A percentile compares a stretch with the other conserved stretches of the same genome.
Evolutionary conservation across 2,888 invertebrate species (phyloP).

Genomic region (Leptogaster cylindrica): DNA sequence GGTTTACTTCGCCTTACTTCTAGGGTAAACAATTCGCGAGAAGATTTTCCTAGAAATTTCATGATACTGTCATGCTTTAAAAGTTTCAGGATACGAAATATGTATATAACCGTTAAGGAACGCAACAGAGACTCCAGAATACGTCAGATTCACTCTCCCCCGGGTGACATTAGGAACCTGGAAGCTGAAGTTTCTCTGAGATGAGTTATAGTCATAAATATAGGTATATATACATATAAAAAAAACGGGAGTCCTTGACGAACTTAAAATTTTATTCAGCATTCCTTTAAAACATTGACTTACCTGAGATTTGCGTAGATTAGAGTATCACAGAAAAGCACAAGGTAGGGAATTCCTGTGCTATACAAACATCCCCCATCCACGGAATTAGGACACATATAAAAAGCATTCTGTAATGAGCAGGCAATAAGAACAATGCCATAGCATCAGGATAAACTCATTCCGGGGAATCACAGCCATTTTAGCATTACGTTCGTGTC

Average conservation of each 20-base stretch:
- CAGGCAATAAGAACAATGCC: background rate
- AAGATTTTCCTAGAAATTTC: constrained; percentile 29
- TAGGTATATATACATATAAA: constrained; percentile 11
- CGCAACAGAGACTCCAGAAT: constrained; percentile 4
- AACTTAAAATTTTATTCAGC: constrained; percentile 25
- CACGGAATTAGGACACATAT: background rate
- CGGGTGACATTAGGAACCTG: background rate
- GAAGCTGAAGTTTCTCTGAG: background rate
- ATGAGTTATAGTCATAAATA: constrained; percentile 1
- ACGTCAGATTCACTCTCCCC: constrained; percentile 8
- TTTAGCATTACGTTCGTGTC: background rate
- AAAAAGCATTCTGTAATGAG: background rate
- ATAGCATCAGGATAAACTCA: constrained; percentile 12
- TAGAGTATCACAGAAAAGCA: background rate
- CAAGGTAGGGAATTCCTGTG: background rate
- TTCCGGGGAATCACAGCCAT: constrained; percentile 1
- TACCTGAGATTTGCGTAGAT: constrained; percentile 25
- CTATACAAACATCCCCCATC: constrained; percentile 5
- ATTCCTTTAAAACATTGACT: constrained; percentile 18
- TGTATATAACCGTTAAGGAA: constrained; percentile 1
- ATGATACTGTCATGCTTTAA: constrained; percentile 34
- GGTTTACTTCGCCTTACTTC: too few species aligned
- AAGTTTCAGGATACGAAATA: constrained; percentile 17
- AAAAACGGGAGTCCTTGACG: constrained; percentile 26
- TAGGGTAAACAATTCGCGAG: constrained; percentile 16